phyloP scores from a whole-genome alignment of 2,113 vertebrate species.

The Circaetus gallicus region DNA sequence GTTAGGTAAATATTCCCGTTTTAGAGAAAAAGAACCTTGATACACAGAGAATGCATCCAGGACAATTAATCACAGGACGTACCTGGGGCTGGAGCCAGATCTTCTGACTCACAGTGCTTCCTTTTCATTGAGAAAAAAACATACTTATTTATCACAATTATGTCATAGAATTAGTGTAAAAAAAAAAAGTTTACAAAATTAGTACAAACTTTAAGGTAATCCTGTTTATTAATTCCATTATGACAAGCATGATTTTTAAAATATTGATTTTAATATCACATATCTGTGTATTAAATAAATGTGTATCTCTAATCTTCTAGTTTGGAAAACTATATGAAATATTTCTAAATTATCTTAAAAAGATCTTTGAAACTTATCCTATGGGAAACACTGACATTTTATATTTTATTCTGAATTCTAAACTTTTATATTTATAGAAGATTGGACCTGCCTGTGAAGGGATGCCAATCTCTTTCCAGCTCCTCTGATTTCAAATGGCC shows the following conservation, averaged over 20 bases:
- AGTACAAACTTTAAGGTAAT: background rate
- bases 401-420: background rate
- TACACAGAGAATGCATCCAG: background rate
- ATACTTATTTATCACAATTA: constrained; percentile 18
- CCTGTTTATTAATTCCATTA: background rate
- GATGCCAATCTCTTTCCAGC: background rate
- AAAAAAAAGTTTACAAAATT: background rate
- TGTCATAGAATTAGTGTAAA: background rate
- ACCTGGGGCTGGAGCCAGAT: background rate
- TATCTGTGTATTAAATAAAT: background rate
- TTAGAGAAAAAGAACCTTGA: background rate
- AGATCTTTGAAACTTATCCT: background rate
- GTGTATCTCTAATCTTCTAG: background rate
- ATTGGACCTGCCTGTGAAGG: background rate
- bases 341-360: background rate
- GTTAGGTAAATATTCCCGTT: background rate
- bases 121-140: background rate
- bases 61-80: background rate
- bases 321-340: background rate
- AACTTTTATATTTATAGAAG: background rate
- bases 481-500: background rate
- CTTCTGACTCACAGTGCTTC: background rate
- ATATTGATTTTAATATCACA: background rate
- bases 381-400: background rate
- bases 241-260: background rate